Conservation (phyloP, 1,140 invertebrate genomes). For the Temnothorax curvispinosus region DNA sequence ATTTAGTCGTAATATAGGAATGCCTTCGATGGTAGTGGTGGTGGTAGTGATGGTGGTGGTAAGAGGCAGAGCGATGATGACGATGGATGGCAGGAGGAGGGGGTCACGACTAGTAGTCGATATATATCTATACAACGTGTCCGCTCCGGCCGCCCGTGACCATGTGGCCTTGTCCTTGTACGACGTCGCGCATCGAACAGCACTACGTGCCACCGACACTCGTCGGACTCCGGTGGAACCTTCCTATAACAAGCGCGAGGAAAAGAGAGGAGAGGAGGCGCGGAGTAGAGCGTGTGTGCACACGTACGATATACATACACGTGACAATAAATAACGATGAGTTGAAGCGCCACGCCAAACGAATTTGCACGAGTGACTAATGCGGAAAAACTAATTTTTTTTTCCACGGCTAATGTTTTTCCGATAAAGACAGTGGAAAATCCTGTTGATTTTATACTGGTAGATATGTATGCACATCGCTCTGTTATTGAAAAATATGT, state of each 20-base stretch:
- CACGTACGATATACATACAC: neutral
- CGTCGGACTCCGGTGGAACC: slow-evolving; percentile 66
- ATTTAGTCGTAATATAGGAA: slow-evolving; percentile 18
- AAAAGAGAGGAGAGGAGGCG: slow-evolving; percentile 53
- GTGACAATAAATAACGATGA: slow-evolving; percentile 40
- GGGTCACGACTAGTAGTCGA: slow-evolving; percentile 64
- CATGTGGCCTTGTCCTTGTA: slow-evolving; percentile 79
- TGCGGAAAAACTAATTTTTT: slow-evolving; percentile 18
- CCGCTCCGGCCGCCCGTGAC: slow-evolving; percentile 73
- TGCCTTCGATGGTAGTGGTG: slow-evolving; percentile 1
- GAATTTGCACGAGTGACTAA: slow-evolving; percentile 44
- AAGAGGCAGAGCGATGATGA: slow-evolving; percentile 28
- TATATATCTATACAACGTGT: slow-evolving; percentile 64
- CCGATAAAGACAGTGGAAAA: neutral
- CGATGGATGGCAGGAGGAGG: neutral
- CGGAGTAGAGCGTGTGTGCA: slow-evolving; percentile 12
- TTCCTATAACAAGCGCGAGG: slow-evolving; percentile 64
- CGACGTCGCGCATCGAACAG: slow-evolving; percentile 69
- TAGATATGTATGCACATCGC: neutral
- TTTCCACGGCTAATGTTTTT: neutral
- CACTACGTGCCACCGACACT: slow-evolving; percentile 70
- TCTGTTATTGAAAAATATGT: neutral
- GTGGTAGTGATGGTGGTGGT: neutral
- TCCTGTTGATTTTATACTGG: neutral
- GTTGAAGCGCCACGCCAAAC: slow-evolving; percentile 7